These are phyloP conservation scores for Ephydatia muelleri DNA, from an alignment of 37 sponge, comb jelly and placozoan genomes.

Conservation along the genomic window DNA sequence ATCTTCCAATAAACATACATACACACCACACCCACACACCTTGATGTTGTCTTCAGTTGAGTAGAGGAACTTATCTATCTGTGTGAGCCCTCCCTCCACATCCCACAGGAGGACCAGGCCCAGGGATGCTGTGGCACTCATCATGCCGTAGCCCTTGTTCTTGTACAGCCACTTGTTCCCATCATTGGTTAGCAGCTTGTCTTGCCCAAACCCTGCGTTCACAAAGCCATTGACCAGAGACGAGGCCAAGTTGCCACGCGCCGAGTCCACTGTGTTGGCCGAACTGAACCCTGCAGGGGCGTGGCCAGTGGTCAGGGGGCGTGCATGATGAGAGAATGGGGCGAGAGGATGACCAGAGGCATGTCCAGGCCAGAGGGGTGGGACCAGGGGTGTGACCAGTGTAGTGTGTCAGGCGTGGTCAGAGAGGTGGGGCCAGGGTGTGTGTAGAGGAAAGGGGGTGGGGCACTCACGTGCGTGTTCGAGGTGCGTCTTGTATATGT, in stretches of 20 bases:
- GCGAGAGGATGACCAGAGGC: no score
- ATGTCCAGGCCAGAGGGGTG: no score
- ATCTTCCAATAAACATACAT: no score
- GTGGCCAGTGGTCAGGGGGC: not conserved
- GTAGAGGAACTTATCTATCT: conserved; percentile 98
- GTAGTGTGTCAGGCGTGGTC: no score
- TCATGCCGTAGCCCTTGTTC: conserved; percentile 92
- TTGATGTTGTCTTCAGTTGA: conserved; percentile 92
- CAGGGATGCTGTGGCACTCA: conserved; percentile 98
- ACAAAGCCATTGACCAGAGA: conserved; percentile 99
- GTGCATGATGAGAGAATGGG: no score
- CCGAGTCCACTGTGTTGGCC: conserved; percentile 84
- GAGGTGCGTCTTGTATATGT: conserved; percentile 95
- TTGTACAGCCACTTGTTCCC: conserved; percentile 97
- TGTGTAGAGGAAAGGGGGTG: not conserved
- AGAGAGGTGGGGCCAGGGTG: not conserved
- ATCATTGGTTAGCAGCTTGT: conserved; percentile 87
- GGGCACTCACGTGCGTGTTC: conserved; percentile 74
- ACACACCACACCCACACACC: conserved; percentile 37
- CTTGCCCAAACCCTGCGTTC: conserved; percentile 91
- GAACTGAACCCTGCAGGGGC: conserved; percentile 45
- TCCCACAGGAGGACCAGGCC: conserved; percentile 99
- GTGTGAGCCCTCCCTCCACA: conserved; percentile 94
- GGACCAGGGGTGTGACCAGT: no score
- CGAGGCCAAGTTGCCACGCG: conserved; percentile 87